Percentiles rank a stretch among this genome's conserved stretches.
phyloP scores from a whole-genome alignment of 2,113 vertebrate genomes.

The Cygnus atratus region DNA sequence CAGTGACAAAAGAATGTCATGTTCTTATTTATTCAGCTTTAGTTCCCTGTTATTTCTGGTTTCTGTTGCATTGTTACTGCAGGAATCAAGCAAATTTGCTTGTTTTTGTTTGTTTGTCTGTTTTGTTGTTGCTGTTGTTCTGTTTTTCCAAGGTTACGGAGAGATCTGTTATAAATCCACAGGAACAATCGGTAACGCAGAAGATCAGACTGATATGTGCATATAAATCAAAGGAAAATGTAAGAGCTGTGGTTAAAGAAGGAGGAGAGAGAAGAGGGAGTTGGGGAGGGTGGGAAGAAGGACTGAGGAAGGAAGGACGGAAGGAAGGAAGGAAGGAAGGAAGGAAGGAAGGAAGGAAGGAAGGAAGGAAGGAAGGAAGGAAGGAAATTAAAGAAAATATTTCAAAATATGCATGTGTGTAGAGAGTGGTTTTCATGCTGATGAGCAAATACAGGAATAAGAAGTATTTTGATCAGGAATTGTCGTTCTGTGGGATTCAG shows the following conservation, averaged over 20 bases:
- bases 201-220: neutral
- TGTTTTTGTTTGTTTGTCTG: neutral
- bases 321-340: neutral
- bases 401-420: too few relatives aligned
- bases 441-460: conserved; percentile 25
- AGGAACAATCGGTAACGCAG: neutral
- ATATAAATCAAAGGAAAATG: neutral
- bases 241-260: neutral
- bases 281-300: neutral
- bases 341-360: too few relatives aligned
- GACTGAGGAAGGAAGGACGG: too few relatives aligned
- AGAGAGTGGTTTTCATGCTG: neutral
- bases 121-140: too few relatives aligned
- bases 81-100: neutral
- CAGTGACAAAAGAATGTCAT: neutral
- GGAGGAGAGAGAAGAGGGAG: neutral
- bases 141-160: neutral
- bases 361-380: neutral
- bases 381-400: neutral
- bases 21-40: conserved; percentile 3
- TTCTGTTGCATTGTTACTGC: neutral
- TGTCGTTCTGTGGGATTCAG: conserved; percentile 68
- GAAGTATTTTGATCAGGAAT: conserved; percentile 51
- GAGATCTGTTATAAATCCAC: neutral
- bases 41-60: neutral